Evolutionary conservation across 1,140 invertebrate species (phyloP), one percentile per base, ranked within the genome.

Genomic region (Rhagoletis zephyria): DNA sequence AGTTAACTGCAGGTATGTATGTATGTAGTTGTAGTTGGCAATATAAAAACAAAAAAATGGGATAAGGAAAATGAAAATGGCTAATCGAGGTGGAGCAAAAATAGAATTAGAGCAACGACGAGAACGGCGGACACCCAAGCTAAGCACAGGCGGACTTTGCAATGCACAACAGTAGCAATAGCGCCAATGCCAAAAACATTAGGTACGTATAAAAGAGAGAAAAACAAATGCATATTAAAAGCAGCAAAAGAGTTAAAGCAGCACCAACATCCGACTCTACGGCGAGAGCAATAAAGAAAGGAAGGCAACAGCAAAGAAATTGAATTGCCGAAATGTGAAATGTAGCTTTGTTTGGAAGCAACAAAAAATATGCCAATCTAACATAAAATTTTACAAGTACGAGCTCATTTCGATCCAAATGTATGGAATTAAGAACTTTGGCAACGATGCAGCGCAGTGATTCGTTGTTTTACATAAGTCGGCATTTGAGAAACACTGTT

Each of bases 51-150:
- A 81, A n/a, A 14, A 45, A 0, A 30, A 30, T 30, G 30, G 30
- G 30, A 30, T 0, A 30, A 30, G 30, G 30, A 30, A 56, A 81
- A 81, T 42, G 48, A 48, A 81, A 81, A 81, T 56, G 48, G 74
- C 74, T 81, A 81, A 81, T 56, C 74, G 74, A 56, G 45, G 74
- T 10, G 48, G 10, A 81, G 51, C 74, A 81, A 81, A 51, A 81
- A 81, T 56, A 81, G 48, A 81, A 81, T 81, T 81, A 81, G 74
- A 81, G 48, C 74, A 81, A 59, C 42, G 51, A 81, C 19, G n/a
- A 12, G 40, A 81, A 51, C 74, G n/a, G 48, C 16, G 74, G 30
- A 30, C 30, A 30, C 30, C 0, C 61, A 51, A 67, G 30, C 30
- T 30, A 30, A 30, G 74, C 74, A 81, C 30, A 59, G 45, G 48